Evolutionary conservation across 2,113 vertebrate species (phyloP), one percentile per base, ranked within the genome.

Genomic region (Athene cunicularia): DNA sequence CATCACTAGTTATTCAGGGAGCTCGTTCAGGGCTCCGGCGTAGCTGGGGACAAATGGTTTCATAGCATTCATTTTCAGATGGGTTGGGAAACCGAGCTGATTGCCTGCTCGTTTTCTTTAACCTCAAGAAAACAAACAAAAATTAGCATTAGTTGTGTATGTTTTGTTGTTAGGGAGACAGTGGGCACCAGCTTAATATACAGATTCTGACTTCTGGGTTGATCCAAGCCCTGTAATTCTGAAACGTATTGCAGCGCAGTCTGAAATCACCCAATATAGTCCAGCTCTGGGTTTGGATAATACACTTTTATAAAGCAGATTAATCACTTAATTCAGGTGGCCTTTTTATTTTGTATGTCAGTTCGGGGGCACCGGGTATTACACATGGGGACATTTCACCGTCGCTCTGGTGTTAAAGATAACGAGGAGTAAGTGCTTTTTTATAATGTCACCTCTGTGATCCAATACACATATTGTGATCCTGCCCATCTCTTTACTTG

Each of bases 331-430:
- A 79, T 58, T 81, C 68, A 83, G 12, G 18, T 45, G 12, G 3
- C 11, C 0, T 70, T 80, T 22, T 14, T 47, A 50, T 27, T 52
- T 14, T 2, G 4, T 39, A 14, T 41, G 18, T 3, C 1, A 0
- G 49, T 89, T 85, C 70, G 39, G 10, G 3, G 3, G 8, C n/a
- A 41, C 18, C 0, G 2, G 33, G 6, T 27, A 9, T 27, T 52
- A 19, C 6, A 15, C 2, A 0, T 2, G 4, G 24, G 7, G 45
- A 10, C 2, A 4, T 7, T 73, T 85, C n/a, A 41, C 20, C 17
- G 45, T 8, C 62, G 49, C 5, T 64, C 35, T 76, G 30, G 6
- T 76, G 14, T 49, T 76, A 64, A 28, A 9, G 52, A 11, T 23
- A 20, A 27, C 67, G 62, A 77, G 59, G 2, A 84, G 3, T 5